These are phyloP conservation scores for human (Homo sapiens) DNA, from an alignment of 2,113 vertebrate genomes.

Conservation along the genomic window GRCh38 chr6:40274001-40274500, in stretches of 20 bases:
- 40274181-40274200: neutral
- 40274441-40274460: neutral
- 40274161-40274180: neutral
- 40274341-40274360: neutral
- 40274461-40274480: no score
- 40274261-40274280: neutral
- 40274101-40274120: neutral
- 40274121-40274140: neutral
- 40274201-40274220: neutral
- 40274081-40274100: neutral
- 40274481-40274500: neutral
- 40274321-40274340: neutral
- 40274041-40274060: neutral
- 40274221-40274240: neutral
- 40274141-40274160: neutral
- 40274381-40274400: neutral
- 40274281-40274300: neutral
- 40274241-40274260: neutral
- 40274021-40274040: neutral
- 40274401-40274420: neutral
- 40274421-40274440: no score
- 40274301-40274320: neutral
- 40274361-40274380: neutral
- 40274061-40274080: neutral
- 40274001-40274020: neutral